phyloP scores from a whole-genome alignment of 2,888 invertebrate species.

The Stenoptilia bipunctidactyla region DNA sequence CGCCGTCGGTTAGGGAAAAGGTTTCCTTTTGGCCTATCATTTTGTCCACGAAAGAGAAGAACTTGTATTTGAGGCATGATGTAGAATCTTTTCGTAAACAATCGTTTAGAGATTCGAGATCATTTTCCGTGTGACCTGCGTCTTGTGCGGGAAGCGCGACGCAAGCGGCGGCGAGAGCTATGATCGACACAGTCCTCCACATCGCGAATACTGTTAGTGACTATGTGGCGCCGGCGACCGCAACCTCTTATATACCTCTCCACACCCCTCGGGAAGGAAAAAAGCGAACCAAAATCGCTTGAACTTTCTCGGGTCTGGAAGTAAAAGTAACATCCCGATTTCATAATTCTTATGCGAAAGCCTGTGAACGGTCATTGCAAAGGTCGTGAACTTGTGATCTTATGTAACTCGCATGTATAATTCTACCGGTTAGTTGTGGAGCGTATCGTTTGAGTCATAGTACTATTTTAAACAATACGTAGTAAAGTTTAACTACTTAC shows the following conservation, averaged over 20 bases:
- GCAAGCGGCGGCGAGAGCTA: slow-evolving; percentile 61
- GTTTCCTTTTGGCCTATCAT: slow-evolving; percentile 85
- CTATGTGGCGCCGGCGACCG: slow-evolving; percentile 41
- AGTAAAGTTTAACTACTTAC: no score
- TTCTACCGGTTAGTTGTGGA: no score
- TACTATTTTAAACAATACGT: no score
- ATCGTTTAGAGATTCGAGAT: slow-evolving; percentile 83
- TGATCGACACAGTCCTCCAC: slow-evolving; percentile 45
- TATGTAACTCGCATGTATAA: no score
- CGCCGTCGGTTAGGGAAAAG: slow-evolving; percentile 84
- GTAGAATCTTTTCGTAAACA: slow-evolving; percentile 87
- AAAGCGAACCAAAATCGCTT: slow-evolving; percentile 41
- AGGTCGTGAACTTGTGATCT: slow-evolving; percentile 32
- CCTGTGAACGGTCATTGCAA: slow-evolving; percentile 32
- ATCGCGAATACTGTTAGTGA: slow-evolving; percentile 40
- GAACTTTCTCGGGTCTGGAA: slow-evolving; percentile 58
- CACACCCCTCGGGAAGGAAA: slow-evolving; percentile 42
- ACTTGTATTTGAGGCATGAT: slow-evolving; percentile 88
- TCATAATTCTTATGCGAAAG: slow-evolving; percentile 51
- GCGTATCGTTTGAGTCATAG: no score
- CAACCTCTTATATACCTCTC: slow-evolving; percentile 52
- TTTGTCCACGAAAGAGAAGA: slow-evolving; percentile 89
- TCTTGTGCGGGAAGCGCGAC: slow-evolving; percentile 80
- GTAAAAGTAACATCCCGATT: slow-evolving; percentile 64
- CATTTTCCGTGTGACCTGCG: slow-evolving; percentile 79